These are phyloP conservation scores for Penelope pileata DNA, from an alignment of 2,113 vertebrate species.

Conservation along the genomic window DNA sequence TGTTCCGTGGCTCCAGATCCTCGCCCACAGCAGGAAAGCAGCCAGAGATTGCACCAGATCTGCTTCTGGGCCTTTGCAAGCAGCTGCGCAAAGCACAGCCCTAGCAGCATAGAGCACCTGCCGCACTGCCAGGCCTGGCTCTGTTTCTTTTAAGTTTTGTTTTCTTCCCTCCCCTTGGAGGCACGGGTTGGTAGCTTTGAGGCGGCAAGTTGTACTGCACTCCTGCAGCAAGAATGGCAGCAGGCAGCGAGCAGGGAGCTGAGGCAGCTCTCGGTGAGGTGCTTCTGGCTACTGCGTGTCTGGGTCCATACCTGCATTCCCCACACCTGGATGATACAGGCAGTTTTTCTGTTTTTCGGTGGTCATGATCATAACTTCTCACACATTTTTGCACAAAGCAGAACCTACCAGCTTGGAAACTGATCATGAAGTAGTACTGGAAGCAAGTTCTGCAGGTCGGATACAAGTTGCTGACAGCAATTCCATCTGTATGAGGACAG, in stretches of 20 bases:
- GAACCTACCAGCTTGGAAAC: neutral
- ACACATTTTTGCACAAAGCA: neutral
- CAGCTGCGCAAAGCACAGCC: neutral
- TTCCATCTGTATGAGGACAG: neutral
- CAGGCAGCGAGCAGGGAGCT: neutral
- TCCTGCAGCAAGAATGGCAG: neutral
- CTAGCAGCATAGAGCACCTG: neutral
- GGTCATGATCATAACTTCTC: neutral
- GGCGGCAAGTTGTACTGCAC: neutral
- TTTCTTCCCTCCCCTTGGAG: neutral
- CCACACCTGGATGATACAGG: neutral
- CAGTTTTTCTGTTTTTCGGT: neutral
- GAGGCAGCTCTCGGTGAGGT: neutral
- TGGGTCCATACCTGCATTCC: accelerated
- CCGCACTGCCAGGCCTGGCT: neutral
- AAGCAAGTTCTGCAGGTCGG: neutral
- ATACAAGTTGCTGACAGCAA: neutral
- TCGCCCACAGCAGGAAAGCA: neutral
- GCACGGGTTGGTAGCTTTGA: neutral
- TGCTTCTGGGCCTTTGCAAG: neutral
- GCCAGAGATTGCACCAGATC: neutral
- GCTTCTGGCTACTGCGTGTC: neutral
- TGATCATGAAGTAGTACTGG: neutral
- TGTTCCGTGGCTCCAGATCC: neutral
- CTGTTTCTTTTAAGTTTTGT: neutral